Conservation (phyloP, 2,888 invertebrate species). For the Melanchra persicariae region DNA sequence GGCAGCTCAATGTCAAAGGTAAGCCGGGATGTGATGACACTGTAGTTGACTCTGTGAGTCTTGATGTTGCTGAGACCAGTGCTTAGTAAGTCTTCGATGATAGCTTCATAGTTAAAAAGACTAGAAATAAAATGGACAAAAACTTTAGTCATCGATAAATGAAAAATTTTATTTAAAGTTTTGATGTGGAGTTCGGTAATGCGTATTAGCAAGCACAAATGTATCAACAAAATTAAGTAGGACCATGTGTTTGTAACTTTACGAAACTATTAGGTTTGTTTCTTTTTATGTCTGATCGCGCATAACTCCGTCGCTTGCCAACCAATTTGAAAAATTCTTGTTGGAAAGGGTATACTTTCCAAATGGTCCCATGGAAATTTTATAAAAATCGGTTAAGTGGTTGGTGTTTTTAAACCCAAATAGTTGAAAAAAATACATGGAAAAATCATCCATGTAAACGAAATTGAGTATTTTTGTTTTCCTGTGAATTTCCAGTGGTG, state of each 20-base stretch:
- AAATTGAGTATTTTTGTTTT: too few species aligned
- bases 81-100: slow-evolving; percentile 64
- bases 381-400: too few species aligned
- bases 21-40: slow-evolving; percentile 69
- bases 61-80: slow-evolving; percentile 80
- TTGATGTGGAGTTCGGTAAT: neutral
- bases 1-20: slow-evolving; percentile 78
- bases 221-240: neutral
- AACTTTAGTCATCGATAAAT: neutral
- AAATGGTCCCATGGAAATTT: too few species aligned
- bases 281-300: too few species aligned
- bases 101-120: slow-evolving; percentile 65
- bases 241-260: too few species aligned
- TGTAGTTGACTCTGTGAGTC: slow-evolving; percentile 72
- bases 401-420: too few species aligned
- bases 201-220: neutral
- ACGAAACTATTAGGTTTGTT: neutral
- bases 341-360: too few species aligned
- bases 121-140: slow-evolving; percentile 63
- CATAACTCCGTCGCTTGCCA: too few species aligned
- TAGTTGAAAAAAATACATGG: too few species aligned
- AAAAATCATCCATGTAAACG: too few species aligned
- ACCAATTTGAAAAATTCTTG: too few species aligned
- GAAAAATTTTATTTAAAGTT: neutral
- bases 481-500: too few species aligned